Evolutionary conservation across 1,140 invertebrate genomes (phyloP), one percentile per base, ranked within the genome.

Genomic region (Cheumatopsyche charites): DNA sequence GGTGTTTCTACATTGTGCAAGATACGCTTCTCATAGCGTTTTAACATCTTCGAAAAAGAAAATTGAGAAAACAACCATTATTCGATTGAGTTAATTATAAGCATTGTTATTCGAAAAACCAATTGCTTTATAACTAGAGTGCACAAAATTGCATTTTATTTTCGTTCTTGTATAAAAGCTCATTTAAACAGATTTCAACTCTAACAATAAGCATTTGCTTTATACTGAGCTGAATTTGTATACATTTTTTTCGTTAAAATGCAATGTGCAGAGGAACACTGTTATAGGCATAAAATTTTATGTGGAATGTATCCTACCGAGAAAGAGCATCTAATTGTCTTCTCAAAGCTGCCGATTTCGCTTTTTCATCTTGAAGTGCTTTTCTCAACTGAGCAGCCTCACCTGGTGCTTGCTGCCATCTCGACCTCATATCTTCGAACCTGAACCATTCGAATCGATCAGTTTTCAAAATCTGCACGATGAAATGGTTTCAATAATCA

Each of bases 351-450:
- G 71, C 71, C 0, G 71, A 52, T 21, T 72, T 62, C 1, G 74
- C 71, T 43, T 68, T 67, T 65, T 75, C 74, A 42, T 75, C 74
- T 23, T 75, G 74, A 42, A 75, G 55, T 11, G 74, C 74, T 25
- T 70, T 55, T 42, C 74, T 65, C 11, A 75, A 47, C 41, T 75
- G 74, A 0, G 74, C 74, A 1, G 74, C 71, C 41, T 75, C 74
- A 0, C 74, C 74, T 4, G 74, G 74, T 1, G 74, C 74, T 58
- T 75, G 74, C 29, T 75, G 71, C 74, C 74, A 75, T 47, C 74
- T 43, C 0, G 71, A 63, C 23, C 74, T 55, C 74, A 75, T 75
- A 43, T 75, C 74, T 49, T 75, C 74, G 26, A 75, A 75, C 9
- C 74, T 75, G 23, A 45, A 29, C 15, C 4, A 36, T 58, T 58